Base-by-base conservation (phyloP, 2,113 vertebrate species). In the Astur gentilis region DNA sequence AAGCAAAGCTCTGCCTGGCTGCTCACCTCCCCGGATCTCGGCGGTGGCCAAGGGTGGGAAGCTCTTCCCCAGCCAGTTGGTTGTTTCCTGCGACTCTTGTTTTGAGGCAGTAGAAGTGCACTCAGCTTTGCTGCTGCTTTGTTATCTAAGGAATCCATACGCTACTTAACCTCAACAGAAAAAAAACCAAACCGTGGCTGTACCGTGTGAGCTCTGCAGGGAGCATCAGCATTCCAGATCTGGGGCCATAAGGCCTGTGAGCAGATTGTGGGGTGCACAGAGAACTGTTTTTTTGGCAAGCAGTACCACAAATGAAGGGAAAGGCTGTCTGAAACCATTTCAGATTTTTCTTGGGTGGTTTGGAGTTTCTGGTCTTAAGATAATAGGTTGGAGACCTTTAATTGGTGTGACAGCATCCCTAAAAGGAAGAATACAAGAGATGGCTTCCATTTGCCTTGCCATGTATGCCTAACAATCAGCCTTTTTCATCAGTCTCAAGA, bases 111-210 rank as follows among this genome's bases (percentile, higher is more conserved):
- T 76, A 45, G 72, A 95, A 81, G 61, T 58, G 50, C 55, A 38
- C 34, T 94, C 14, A 0, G 36, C 42, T 95, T 79, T 83, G 49
- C 89, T 95, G 79, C 83, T 91, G 66, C 86, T 91, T 91, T 85
- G 58, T 96, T 98, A 96, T 96, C 96, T 96, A 95, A 97, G 69
- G 95, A 97, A 97, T 98, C 95, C 85, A 36, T 80, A 86, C 38
- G 87, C 80, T 88, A 62, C 84, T 97, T 98, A 97, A 95, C 88
- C 92, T 85, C 87, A 38, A 42, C 76, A 78, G 90, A 91, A 77
- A 78, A 17, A 2, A 52, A 52, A 7, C 42, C 34, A 69, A 90
- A 71, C 76, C 60, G 62, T 81, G 70, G 85, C 32, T 85, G 34
- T 80, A 54, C 62, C 0, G 3, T 83, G 82, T 50, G 50, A 87